These are phyloP conservation scores for Phrynocephalus guinanensis DNA, from an alignment of 2,797 vertebrate genomes.

Conservation along the genomic window DNA sequence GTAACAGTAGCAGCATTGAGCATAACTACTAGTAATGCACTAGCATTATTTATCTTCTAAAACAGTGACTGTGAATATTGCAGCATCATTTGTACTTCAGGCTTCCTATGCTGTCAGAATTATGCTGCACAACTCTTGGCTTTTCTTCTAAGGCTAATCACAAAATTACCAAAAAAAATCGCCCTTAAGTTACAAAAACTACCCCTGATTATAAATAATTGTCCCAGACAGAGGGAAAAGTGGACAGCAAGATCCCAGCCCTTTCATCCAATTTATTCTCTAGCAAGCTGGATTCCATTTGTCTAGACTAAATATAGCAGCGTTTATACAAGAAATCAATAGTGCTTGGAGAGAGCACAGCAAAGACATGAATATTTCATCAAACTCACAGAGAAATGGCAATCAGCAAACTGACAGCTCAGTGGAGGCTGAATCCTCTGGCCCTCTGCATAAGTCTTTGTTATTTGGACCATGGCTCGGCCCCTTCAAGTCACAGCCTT, in stretches of 20 bases:
- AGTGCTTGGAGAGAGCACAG: constrained; percentile 84
- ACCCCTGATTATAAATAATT: constrained; percentile 90
- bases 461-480: constrained; percentile 75
- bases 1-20: not conserved
- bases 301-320: constrained; percentile 91
- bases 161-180: constrained; percentile 80
- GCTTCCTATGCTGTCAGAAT: constrained; percentile 69
- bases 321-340: constrained; percentile 93
- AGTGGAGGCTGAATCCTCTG: constrained; percentile 72
- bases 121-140: constrained; percentile 73
- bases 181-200: constrained; percentile 85
- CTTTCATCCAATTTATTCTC: constrained; percentile 85
- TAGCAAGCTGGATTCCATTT: constrained; percentile 87
- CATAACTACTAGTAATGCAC: not conserved
- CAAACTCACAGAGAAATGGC: constrained; percentile 76
- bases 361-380: constrained; percentile 87
- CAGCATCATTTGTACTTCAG: constrained; percentile 72
- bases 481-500: constrained; percentile 75
- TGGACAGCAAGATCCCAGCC: constrained; percentile 81
- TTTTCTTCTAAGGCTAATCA: constrained; percentile 80
- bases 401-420: constrained; percentile 79
- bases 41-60: constrained; percentile 10
- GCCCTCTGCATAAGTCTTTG: constrained; percentile 72
- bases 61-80: constrained; percentile 66
- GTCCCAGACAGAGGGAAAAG: constrained; percentile 81